phyloP scores from a whole-genome alignment of 2,113 vertebrate genomes.

The Amphilophus citrinellus region DNA sequence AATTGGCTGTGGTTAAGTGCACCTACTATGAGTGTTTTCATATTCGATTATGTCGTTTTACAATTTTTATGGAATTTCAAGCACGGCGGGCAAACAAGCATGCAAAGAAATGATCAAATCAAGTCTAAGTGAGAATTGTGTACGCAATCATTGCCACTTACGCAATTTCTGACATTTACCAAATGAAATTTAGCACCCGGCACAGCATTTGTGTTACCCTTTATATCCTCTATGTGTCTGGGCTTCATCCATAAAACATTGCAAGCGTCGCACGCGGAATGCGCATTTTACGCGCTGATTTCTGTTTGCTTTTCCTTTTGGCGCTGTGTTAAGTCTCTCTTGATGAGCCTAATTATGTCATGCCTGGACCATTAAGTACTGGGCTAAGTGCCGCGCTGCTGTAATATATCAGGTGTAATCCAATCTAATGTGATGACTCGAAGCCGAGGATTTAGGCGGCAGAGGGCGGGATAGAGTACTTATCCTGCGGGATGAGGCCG shows the following conservation, averaged over 20 bases:
- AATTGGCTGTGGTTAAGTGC: background rate
- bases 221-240: background rate
- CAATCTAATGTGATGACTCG: constrained; percentile 81
- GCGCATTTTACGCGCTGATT: constrained; percentile 51
- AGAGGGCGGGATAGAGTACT: constrained; percentile 78
- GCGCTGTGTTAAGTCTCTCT: constrained; percentile 48
- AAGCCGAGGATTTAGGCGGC: constrained; percentile 76
- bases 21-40: no score
- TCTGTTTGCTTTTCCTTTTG: background rate
- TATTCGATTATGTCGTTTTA: background rate
- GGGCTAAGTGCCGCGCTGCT: constrained; percentile 64
- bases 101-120: background rate
- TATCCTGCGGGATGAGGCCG: constrained; percentile 67
- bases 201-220: background rate
- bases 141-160: background rate
- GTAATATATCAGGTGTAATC: constrained; percentile 83
- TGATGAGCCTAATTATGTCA: constrained; percentile 74
- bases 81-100: background rate
- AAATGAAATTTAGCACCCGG: background rate
- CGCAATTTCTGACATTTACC: background rate
- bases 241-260: background rate
- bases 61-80: background rate
- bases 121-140: background rate
- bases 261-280: constrained; percentile 28
- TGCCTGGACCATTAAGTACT: constrained; percentile 63